Conservation (phyloP, 2,797 vertebrate species). For the Muscicapa comitata region DNA sequence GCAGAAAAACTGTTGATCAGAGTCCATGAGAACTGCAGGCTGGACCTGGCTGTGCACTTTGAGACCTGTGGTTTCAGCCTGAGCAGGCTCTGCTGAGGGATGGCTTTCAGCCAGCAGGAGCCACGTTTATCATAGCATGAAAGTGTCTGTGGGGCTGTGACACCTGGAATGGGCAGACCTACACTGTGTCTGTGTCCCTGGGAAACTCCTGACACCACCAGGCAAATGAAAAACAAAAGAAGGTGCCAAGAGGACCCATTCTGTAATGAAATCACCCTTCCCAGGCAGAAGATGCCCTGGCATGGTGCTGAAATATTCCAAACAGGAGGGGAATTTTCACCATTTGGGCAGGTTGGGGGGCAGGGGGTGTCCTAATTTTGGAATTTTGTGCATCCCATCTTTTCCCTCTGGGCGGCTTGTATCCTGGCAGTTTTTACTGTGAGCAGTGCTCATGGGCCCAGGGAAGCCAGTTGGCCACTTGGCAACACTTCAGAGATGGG, state of each 20-base stretch:
- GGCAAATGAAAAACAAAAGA: not conserved
- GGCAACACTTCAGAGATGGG: not conserved
- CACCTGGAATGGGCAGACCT: not conserved
- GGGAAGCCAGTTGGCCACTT: not conserved
- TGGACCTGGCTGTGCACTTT: not conserved
- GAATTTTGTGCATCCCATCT: not conserved
- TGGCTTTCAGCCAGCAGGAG: not conserved
- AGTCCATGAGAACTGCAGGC: accelerated
- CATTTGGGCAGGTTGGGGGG: accelerated
- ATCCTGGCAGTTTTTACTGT: not conserved
- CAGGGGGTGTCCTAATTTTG: not conserved
- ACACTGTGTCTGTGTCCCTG: accelerated
- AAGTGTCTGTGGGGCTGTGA: not conserved
- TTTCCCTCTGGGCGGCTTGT: not conserved
- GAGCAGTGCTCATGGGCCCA: accelerated
- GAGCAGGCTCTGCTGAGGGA: too few species aligned
- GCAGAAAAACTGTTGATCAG: not conserved
- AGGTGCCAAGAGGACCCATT: accelerated
- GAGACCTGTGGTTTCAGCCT: not conserved
- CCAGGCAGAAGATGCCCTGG: not conserved
- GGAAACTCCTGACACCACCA: not conserved
- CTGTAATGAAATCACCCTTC: not conserved
- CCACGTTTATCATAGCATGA: accelerated
- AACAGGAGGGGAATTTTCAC: not conserved
- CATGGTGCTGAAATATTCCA: not conserved